Evolutionary conservation across 2,113 vertebrate species (phyloP).

Genomic region (Loxodonta africana): DNA sequence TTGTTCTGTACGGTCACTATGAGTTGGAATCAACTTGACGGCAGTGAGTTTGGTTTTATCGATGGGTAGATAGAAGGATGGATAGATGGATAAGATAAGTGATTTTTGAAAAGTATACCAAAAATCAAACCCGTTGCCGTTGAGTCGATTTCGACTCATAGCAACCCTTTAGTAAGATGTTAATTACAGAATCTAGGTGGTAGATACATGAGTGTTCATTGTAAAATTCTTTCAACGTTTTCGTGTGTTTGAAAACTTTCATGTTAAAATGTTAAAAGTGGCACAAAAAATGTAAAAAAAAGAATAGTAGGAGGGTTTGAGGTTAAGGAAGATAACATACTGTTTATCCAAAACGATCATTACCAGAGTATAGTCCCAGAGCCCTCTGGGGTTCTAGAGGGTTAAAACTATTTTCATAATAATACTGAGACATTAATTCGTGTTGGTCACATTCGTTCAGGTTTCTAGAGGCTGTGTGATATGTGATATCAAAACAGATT

Average conservation of each 20-base stretch:
- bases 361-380: not conserved
- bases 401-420: slow-evolving; percentile 5
- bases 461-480: no score
- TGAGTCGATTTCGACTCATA: no score
- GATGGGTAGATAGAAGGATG: not conserved
- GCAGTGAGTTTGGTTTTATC: no score
- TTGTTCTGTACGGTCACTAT: no score
- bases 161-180: not conserved
- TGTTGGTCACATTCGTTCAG: not conserved
- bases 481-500: no score
- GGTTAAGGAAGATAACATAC: not conserved
- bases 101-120: not conserved
- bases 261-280: slow-evolving; percentile 22
- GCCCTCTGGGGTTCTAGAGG: not conserved
- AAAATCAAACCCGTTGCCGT: no score
- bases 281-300: not conserved
- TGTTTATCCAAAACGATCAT: not conserved
- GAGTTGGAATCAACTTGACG: no score
- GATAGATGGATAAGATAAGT: not conserved
- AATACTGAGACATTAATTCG: not conserved
- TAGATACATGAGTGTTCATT: slow-evolving; percentile 37
- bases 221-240: not conserved
- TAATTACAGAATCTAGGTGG: slow-evolving; percentile 32
- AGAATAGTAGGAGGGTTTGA: not conserved
- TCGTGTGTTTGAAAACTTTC: not conserved